A percentile compares a stretch with the other conserved stretches of the same genome.
These are phyloP conservation scores for Formica aserva DNA, from an alignment of 2,888 invertebrate species.

Conservation along the genomic window DNA sequence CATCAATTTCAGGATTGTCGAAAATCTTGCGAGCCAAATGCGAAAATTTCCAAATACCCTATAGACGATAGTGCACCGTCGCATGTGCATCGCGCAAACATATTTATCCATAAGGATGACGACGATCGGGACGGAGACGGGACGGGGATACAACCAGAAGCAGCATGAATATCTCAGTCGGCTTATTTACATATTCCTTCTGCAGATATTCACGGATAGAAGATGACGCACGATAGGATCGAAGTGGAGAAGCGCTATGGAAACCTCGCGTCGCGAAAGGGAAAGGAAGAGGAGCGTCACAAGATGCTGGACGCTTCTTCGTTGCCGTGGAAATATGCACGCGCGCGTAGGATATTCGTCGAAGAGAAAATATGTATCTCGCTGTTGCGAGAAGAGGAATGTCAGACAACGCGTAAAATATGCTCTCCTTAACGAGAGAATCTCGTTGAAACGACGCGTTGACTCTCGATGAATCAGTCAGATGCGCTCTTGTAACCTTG, in stretches of 20 bases:
- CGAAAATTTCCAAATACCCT: not conserved
- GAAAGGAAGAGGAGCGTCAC: not conserved
- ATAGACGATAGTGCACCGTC: not conserved
- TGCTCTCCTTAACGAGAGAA: slow-evolving; percentile 13
- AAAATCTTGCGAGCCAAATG: not conserved
- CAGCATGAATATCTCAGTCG: slow-evolving; percentile 74
- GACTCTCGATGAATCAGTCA: slow-evolving; percentile 25
- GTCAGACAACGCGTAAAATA: slow-evolving; percentile 40
- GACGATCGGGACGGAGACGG: slow-evolving; percentile 30
- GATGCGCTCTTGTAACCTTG: not conserved
- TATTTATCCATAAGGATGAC: slow-evolving; percentile 70
- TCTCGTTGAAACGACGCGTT: slow-evolving; percentile 30
- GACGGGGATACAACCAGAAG: slow-evolving; percentile 39
- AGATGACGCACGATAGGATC: slow-evolving; percentile 68
- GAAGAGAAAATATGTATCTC: slow-evolving; percentile 57
- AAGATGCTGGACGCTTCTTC: slow-evolving; percentile 37
- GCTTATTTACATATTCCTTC: slow-evolving; percentile 76
- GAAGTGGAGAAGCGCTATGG: slow-evolving; percentile 37
- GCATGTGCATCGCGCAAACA: slow-evolving; percentile 64
- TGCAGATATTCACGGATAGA: slow-evolving; percentile 70
- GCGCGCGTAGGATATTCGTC: slow-evolving; percentile 55
- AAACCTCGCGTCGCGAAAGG: slow-evolving; percentile 10
- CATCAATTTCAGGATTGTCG: not conserved
- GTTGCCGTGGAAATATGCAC: slow-evolving; percentile 42
- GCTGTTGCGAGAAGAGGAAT: slow-evolving; percentile 43